Evolutionary conservation across 2,888 invertebrate species (phyloP).

Genomic region (Fragum fragum): DNA sequence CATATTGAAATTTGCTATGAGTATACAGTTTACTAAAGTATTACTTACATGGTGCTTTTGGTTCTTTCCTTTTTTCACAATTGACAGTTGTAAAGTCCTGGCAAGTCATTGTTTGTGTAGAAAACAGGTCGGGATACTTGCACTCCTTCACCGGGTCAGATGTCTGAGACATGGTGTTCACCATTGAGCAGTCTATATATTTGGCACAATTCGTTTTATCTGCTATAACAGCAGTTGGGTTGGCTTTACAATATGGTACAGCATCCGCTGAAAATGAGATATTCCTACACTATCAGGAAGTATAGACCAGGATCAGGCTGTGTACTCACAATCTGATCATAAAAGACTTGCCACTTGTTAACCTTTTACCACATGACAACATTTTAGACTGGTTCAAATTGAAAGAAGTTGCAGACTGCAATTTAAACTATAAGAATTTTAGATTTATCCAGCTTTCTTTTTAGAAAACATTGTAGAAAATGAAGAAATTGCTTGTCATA

Average conservation of each 20-base stretch:
- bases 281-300: no score
- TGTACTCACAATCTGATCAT: no score
- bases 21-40: not conserved
- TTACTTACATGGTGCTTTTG: conserved; percentile 70
- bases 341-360: no score
- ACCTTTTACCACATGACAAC: no score
- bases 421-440: no score
- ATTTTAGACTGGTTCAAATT: no score
- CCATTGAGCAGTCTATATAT: conserved; percentile 65
- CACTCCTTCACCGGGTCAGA: conserved; percentile 58
- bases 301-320: no score
- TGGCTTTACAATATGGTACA: conserved; percentile 59
- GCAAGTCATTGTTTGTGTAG: conserved; percentile 59
- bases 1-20: no score
- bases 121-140: conserved; percentile 69
- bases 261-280: conserved; percentile 59
- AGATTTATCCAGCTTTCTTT: no score
- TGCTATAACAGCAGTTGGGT: conserved; percentile 56
- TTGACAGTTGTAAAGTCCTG: conserved; percentile 61
- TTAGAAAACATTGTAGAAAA: no score
- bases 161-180: conserved; percentile 9
- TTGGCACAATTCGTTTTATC: conserved; percentile 65
- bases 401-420: no score
- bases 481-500: no score
- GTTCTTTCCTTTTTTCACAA: conserved; percentile 63